These are phyloP conservation scores for Recurvirostra avosetta DNA, from an alignment of 2,113 vertebrate species.

Conservation along the genomic window DNA sequence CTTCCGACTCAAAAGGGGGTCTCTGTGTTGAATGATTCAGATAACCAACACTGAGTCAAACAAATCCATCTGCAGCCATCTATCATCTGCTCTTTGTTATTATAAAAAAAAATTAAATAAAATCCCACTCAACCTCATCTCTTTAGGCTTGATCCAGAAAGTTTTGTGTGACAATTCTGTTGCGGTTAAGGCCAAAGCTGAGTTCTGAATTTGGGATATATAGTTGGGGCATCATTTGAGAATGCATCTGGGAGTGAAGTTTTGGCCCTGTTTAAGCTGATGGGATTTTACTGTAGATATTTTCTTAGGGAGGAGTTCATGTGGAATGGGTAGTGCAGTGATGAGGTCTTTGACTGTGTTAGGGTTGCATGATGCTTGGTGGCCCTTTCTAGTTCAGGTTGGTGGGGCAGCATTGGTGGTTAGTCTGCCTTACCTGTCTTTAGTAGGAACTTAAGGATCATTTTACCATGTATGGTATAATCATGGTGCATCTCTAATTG, in stretches of 20 bases:
- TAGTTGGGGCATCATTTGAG: neutral
- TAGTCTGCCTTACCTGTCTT: neutral
- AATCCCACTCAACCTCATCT: rapidly evolving
- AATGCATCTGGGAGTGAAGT: neutral
- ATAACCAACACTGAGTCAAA: neutral
- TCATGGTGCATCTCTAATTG: neutral
- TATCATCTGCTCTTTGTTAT: neutral
- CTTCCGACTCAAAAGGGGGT: neutral
- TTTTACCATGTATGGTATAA: rapidly evolving
- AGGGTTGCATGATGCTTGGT: neutral
- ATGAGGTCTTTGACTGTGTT: neutral
- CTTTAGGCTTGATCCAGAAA: neutral
- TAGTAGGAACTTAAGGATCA: neutral
- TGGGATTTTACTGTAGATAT: neutral
- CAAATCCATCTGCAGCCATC: neutral
- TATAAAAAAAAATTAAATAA: neutral
- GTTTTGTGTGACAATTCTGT: neutral
- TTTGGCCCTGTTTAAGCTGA: neutral
- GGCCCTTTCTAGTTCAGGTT: neutral
- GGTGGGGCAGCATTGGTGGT: neutral
- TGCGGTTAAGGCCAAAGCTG: neutral
- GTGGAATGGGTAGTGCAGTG: neutral
- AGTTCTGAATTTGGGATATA: neutral
- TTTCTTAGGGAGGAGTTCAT: neutral
- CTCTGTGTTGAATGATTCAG: neutral